Percentiles rank a stretch among this genome's conserved stretches.
Conservation (phyloP, 2,797 vertebrate genomes). For the Bovichtus variegatus region DNA sequence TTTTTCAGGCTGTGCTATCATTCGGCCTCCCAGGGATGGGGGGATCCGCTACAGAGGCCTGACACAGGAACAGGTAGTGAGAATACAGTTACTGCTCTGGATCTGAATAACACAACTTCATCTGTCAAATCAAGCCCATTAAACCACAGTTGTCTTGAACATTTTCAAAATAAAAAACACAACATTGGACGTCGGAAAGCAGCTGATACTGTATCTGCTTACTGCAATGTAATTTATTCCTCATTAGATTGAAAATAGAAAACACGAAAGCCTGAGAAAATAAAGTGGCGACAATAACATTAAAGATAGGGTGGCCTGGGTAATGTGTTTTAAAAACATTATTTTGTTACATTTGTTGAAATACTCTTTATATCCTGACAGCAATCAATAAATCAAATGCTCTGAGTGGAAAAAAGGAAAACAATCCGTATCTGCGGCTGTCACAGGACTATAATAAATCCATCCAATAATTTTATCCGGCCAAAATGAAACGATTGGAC, state of each 20-base stretch:
- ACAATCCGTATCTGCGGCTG: too few relatives aligned
- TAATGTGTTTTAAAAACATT: too few relatives aligned
- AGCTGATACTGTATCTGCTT: background rate
- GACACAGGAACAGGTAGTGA: slow-evolving; percentile 90
- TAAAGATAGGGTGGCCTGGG: too few relatives aligned
- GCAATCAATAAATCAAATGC: too few relatives aligned
- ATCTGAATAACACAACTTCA: background rate
- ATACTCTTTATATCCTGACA: too few relatives aligned
- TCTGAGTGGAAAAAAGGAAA: too few relatives aligned
- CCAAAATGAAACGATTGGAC: too few relatives aligned
- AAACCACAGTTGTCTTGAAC: background rate
- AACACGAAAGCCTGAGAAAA: background rate
- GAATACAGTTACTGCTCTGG: background rate
- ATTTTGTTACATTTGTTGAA: too few relatives aligned
- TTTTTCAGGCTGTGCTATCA: slow-evolving; percentile 90
- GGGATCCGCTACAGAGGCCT: slow-evolving; percentile 95
- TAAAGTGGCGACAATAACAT: background rate
- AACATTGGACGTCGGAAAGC: background rate
- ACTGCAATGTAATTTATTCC: background rate
- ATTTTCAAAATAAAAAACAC: slow-evolving; percentile 8
- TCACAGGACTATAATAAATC: too few relatives aligned
- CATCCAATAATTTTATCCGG: too few relatives aligned
- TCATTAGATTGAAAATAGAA: background rate
- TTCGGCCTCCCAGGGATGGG: slow-evolving; percentile 93
- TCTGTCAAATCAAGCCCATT: background rate